These are phyloP conservation scores for Azorinus chamasolen DNA, from an alignment of 2,888 invertebrate species.

Conservation along the genomic window DNA sequence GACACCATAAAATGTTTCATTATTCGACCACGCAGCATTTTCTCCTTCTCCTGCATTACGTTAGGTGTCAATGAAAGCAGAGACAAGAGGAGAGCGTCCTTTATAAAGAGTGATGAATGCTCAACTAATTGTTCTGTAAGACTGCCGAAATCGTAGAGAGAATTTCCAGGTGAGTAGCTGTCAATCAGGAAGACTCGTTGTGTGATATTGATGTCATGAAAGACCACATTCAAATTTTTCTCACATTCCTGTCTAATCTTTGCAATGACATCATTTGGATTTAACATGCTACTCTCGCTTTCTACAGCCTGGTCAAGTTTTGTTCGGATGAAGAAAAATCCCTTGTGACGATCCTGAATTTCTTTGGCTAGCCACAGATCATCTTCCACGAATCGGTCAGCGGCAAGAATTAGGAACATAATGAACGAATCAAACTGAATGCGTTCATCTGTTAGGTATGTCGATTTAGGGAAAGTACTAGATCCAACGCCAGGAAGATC, in stretches of 20 bases:
- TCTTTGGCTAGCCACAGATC: conserved; percentile 33
- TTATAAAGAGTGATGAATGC: background rate
- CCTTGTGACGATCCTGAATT: conserved; percentile 9
- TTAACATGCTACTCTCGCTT: background rate
- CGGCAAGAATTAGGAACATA: conserved; percentile 21
- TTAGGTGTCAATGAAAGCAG: background rate
- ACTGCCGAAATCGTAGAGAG: background rate
- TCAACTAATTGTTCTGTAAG: background rate
- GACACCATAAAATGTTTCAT: background rate
- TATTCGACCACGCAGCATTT: background rate
- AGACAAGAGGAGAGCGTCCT: conserved; percentile 7
- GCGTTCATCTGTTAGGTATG: conserved; percentile 5
- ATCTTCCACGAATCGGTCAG: conserved; percentile 25
- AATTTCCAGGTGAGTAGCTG: conserved; percentile 2
- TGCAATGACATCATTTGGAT: background rate
- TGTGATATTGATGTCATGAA: no score
- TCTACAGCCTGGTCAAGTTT: conserved; percentile 14
- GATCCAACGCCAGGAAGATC: conserved; percentile 52
- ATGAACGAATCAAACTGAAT: conserved; percentile 11
- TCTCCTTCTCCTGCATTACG: conserved; percentile 5
- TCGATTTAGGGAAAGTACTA: conserved; percentile 13
- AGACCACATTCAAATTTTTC: no score
- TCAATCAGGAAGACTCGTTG: conserved; percentile 1
- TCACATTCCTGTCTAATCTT: background rate
- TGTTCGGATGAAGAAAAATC: conserved; percentile 32